Percentiles rank a stretch among this genome's conserved stretches.
These are phyloP conservation scores for Gastracanthus pulcherrimus DNA, from an alignment of 2,888 invertebrate genomes.

Conservation along the genomic window DNA sequence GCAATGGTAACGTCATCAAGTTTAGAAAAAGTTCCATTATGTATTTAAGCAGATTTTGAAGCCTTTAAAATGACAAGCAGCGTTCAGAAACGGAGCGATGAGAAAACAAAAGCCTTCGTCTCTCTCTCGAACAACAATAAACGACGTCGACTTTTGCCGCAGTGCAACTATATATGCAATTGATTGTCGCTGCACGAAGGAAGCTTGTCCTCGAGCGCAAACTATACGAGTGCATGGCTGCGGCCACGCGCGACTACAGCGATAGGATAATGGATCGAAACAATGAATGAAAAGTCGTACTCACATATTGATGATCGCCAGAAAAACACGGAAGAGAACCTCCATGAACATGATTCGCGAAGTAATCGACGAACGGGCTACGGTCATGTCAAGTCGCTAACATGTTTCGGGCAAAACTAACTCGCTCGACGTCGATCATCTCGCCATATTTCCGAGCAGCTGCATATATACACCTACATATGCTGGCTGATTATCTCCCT, in stretches of 20 bases:
- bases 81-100: too few species aligned
- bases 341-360: slow-evolving; percentile 63
- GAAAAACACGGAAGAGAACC: slow-evolving; percentile 67
- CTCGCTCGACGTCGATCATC: slow-evolving; percentile 45
- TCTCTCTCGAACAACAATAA: background rate
- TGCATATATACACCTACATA: background rate
- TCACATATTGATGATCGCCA: slow-evolving; percentile 72
- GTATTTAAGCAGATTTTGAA: too few species aligned
- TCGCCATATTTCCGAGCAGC: slow-evolving; percentile 19
- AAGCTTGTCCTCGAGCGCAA: background rate
- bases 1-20: too few species aligned
- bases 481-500: background rate
- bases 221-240: background rate
- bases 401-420: slow-evolving; percentile 23
- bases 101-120: too few species aligned
- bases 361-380: slow-evolving; percentile 42
- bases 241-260: background rate
- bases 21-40: too few species aligned
- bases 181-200: too few species aligned
- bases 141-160: slow-evolving; percentile 8
- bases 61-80: too few species aligned
- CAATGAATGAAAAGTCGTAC: slow-evolving; percentile 58
- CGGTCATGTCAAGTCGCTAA: slow-evolving; percentile 21
- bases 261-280: too few species aligned
- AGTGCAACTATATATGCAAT: slow-evolving; percentile 35